These are phyloP conservation scores for Theodoxus fluviatilis DNA, from an alignment of 2,888 invertebrate genomes.

Conservation along the genomic window DNA sequence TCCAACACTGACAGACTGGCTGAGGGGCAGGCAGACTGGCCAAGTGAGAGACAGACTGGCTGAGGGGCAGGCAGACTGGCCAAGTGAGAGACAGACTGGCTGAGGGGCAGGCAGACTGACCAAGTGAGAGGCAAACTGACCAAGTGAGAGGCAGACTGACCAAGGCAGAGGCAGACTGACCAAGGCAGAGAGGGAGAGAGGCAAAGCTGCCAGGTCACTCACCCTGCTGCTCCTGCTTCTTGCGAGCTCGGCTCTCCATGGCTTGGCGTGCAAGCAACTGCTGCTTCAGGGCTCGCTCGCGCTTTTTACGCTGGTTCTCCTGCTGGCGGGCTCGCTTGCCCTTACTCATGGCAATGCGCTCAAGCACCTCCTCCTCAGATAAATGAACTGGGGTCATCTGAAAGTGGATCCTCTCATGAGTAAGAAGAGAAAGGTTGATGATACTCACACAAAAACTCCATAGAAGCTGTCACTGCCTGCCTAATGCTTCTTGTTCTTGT, in stretches of 20 bases:
- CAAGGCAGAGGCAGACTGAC: no score
- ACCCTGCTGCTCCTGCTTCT: constrained; percentile 63
- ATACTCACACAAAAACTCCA: no score
- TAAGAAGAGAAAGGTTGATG: background rate
- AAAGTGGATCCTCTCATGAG: background rate
- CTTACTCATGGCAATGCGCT: constrained; percentile 69
- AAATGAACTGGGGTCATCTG: constrained; percentile 70
- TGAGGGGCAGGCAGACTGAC: no score
- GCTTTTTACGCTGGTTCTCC: constrained; percentile 47
- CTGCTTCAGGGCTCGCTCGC: constrained; percentile 44
- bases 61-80: no score
- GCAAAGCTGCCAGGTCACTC: background rate
- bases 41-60: no score
- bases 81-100: no score
- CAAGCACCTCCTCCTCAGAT: constrained; percentile 82
- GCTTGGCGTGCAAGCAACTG: constrained; percentile 57
- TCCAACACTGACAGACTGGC: no score
- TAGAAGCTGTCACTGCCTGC: no score
- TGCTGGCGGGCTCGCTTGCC: constrained; percentile 53
- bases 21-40: no score
- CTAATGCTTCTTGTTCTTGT: no score
- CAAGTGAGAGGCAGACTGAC: no score
- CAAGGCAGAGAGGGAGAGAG: background rate
- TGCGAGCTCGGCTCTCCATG: constrained; percentile 61
- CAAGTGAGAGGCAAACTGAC: no score